These are phyloP conservation scores for Nasonovia ribisnigri DNA, from an alignment of 2,888 invertebrate genomes.

Conservation along the genomic window DNA sequence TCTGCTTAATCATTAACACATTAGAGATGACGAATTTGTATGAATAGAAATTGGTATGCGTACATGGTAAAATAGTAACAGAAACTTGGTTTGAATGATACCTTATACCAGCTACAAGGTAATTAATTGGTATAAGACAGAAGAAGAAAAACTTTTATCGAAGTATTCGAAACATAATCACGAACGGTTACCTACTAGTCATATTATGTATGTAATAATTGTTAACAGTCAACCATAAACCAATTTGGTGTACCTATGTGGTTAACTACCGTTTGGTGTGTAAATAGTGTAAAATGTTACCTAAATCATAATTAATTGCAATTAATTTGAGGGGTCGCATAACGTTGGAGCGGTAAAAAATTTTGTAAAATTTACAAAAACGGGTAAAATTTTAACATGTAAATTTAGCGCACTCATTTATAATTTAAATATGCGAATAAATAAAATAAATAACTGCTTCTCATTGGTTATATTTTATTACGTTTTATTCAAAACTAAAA, in stretches of 20 bases:
- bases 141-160: no score
- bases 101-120: no score
- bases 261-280: not conserved
- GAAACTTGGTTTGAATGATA: no score
- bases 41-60: not conserved
- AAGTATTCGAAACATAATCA: no score
- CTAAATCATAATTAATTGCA: not conserved
- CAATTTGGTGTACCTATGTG: not conserved
- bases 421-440: not conserved
- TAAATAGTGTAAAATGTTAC: not conserved
- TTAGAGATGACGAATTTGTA: not conserved
- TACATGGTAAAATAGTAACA: not conserved
- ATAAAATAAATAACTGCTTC: not conserved
- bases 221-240: not conserved
- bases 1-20: not conserved
- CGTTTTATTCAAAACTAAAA: not conserved
- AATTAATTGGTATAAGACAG: no score
- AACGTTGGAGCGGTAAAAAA: not conserved
- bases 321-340: not conserved
- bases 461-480: not conserved
- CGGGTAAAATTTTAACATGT: not conserved
- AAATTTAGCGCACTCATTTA: not conserved
- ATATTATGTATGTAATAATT: not conserved
- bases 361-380: not conserved
- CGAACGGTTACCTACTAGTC: not conserved